phyloP scores from a whole-genome alignment of 2,888 invertebrate genomes.

The Monochamus alternatus region DNA sequence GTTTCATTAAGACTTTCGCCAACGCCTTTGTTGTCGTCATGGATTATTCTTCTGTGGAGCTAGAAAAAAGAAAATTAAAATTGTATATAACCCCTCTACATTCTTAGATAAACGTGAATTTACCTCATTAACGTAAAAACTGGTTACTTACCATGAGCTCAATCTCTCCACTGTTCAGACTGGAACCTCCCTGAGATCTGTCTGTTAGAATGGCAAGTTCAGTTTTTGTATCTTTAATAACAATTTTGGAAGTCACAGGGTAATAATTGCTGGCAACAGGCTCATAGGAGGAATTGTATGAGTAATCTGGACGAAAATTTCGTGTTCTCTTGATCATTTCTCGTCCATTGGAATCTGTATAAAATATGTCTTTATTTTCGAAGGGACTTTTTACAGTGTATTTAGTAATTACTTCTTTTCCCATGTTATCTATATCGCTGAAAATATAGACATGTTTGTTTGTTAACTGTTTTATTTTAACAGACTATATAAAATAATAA shows the following conservation, averaged over 20 bases:
- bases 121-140: too few species aligned
- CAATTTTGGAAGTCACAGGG: constrained; percentile 81
- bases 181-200: constrained; percentile 76
- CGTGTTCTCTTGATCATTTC: constrained; percentile 78
- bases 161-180: constrained; percentile 73
- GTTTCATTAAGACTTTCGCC: constrained; percentile 91
- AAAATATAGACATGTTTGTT: too few species aligned
- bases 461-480: too few species aligned
- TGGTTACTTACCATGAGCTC: constrained; percentile 78
- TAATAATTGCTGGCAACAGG: constrained; percentile 81
- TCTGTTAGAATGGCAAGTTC: constrained; percentile 75
- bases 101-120: too few species aligned
- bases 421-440: constrained; percentile 59
- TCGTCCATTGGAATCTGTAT: constrained; percentile 87
- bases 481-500: too few species aligned
- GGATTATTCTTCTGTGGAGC: constrained; percentile 86
- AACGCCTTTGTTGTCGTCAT: constrained; percentile 94
- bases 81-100: too few species aligned
- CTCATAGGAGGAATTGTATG: constrained; percentile 66
- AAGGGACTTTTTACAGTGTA: constrained; percentile 69
- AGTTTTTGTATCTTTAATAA: constrained; percentile 71
- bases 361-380: constrained; percentile 71
- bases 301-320: constrained; percentile 72
- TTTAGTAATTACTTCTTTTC: constrained; percentile 81
- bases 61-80: constrained; percentile 66